Percentiles rank a stretch among this genome's conserved stretches.
phyloP scores from a whole-genome alignment of 1,140 invertebrate species.

The Metopolophium dirhodum region DNA sequence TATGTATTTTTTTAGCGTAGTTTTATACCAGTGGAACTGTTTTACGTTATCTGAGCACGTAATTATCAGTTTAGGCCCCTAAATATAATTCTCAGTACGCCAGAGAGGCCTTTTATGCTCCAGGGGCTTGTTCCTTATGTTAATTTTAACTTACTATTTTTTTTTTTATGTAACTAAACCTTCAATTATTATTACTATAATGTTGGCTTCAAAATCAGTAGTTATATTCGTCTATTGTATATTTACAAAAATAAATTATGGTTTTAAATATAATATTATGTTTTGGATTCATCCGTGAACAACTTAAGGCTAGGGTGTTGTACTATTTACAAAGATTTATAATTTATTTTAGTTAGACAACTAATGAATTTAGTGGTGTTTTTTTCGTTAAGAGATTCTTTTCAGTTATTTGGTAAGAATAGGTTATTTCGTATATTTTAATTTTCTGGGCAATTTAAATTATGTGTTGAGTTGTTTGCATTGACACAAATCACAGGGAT shows the following conservation, averaged over 20 bases:
- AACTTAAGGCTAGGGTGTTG: background rate
- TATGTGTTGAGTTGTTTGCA: too few relatives aligned
- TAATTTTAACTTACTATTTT: background rate
- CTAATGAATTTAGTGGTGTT: too few relatives aligned
- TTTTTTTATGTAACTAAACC: background rate
- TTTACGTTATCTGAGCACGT: constrained; percentile 36
- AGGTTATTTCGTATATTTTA: too few relatives aligned
- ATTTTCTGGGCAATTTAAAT: too few relatives aligned
- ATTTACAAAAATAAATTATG: background rate
- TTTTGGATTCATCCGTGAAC: background rate
- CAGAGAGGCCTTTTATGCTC: background rate
- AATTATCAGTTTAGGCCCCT: constrained; percentile 1
- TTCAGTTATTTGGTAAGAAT: too few relatives aligned
- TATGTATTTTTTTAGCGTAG: background rate
- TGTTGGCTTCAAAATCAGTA: background rate
- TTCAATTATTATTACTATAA: background rate
- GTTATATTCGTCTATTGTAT: background rate
- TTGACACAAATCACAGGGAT: too few relatives aligned
- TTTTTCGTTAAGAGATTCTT: too few relatives aligned
- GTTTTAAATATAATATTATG: background rate
- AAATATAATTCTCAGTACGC: background rate
- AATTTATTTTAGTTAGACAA: too few relatives aligned
- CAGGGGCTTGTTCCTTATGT: background rate
- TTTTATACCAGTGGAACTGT: background rate
- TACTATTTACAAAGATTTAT: background rate